Base-by-base conservation (phyloP, 2,113 vertebrate species). In the Prochilodus magdalenae region DNA sequence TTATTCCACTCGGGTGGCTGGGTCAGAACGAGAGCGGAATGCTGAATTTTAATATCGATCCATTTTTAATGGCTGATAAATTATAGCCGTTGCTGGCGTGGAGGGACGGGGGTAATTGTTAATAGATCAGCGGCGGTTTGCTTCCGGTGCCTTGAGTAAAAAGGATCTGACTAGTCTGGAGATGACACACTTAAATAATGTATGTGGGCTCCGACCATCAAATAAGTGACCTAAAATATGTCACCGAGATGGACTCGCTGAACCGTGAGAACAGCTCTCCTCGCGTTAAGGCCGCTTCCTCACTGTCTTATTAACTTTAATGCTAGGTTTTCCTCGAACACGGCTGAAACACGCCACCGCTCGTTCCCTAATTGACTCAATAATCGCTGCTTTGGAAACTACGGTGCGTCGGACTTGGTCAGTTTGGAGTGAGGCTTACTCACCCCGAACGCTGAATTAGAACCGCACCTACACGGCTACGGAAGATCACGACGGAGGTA, bases 31-130 rank as follows among this genome's bases (percentile, higher is more conserved):
- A 83, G 86, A 77, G 85, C 59, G 80, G 80, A 90, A 87, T 87
- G 82, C 83, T 88, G 85, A 82, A 87, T 89, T 90, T 89, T 87
- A 90, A 87, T 89, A 89, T 87, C 63, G 84, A 84, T 89, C 82
- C 83, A 90, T 89, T 87, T 88, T 90, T 90, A 83, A 90, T 89
- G 75, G 75, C 77, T 85, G 82, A 87, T 87, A 86, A 89, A 87
- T 90, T 88, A 88, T 82, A 88, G 86, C 83, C 84, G 24, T 18
- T 82, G 76, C 83, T 83, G 66, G 84, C 63, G 83, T 79, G 73
- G 81, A 67, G 53, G 51, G 36, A 67, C 82, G 73, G 55, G 84
- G 81, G 79, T 89, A 89, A 86, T 82, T 89, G 86, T 87, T 87
- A 90, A 88, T 87, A 90, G 89, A 89, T 86, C 81, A 73, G 85